phyloP scores from a whole-genome alignment of 2,797 vertebrate species.

The Ctenochaetus hawaiiensis region DNA sequence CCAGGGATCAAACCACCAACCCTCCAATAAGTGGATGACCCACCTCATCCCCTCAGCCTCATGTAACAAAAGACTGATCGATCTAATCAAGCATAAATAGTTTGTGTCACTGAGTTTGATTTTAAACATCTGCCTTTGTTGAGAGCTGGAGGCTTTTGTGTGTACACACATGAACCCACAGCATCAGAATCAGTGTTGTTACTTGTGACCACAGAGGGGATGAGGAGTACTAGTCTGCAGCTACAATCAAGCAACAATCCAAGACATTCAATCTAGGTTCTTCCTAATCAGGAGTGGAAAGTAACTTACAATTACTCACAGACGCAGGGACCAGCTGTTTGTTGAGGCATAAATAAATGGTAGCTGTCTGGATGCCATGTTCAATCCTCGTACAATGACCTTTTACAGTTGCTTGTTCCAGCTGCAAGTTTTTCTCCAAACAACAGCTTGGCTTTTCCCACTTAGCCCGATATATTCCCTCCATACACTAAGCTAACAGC shows the following conservation, averaged over 20 bases:
- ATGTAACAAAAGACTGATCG: conserved; percentile 28
- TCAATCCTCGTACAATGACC: conserved; percentile 10
- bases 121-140: no score
- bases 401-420: conserved; percentile 1
- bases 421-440: conserved; percentile 1
- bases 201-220: conserved; percentile 3
- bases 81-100: conserved; percentile 4
- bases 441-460: conserved; percentile 12
- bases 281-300: background rate
- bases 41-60: no score
- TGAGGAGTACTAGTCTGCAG: no score
- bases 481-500: conserved; percentile 15
- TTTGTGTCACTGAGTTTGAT: background rate
- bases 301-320: background rate
- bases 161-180: no score
- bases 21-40: no score
- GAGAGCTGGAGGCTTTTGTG: no score
- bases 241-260: no score
- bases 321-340: background rate
- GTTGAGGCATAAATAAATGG: background rate
- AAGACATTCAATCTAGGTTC: background rate
- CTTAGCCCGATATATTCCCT: conserved; percentile 17
- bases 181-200: conserved; percentile 3
- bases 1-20: no score
- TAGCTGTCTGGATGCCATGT: background rate